Evolutionary conservation across 1,140 invertebrate genomes (phyloP).

Genomic region (Littorina saxatilis): DNA sequence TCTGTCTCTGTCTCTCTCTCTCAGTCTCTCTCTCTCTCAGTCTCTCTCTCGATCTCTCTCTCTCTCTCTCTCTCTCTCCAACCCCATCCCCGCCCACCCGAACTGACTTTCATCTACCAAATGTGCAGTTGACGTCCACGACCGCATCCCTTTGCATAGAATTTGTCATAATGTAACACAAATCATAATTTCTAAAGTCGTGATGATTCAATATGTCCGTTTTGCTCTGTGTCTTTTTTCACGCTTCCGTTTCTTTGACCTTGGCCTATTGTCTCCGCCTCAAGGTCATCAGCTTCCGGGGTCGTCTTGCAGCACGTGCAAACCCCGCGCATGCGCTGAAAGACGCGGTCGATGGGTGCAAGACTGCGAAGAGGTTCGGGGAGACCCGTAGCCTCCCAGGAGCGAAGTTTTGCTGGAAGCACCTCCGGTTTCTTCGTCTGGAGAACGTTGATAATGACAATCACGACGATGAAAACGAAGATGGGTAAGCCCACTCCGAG

Average conservation of each 20-base stretch:
- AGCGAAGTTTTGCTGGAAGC: constrained; percentile 59
- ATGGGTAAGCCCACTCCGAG: constrained; percentile 60
- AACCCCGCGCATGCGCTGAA: constrained; percentile 15
- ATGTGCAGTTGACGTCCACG: neutral
- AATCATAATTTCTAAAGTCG: neutral
- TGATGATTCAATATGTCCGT: neutral
- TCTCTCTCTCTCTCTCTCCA: constrained; percentile 17
- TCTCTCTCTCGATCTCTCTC: constrained; percentile 14
- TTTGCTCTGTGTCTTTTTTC: neutral
- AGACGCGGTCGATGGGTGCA: constrained; percentile 54
- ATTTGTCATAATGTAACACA: neutral
- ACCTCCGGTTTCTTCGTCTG: constrained; percentile 56
- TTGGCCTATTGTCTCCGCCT: neutral
- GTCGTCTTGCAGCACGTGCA: constrained; percentile 12
- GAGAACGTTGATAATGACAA: constrained; percentile 63
- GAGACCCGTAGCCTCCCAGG: constrained; percentile 60
- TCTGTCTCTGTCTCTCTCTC: neutral
- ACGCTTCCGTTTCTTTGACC: neutral
- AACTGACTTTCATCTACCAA: neutral
- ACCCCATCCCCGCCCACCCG: neutral
- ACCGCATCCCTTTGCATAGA: neutral
- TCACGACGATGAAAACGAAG: constrained; percentile 47
- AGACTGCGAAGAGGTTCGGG: constrained; percentile 61
- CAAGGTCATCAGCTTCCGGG: neutral
- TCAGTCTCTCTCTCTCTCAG: constrained; percentile 10